Percentiles rank a stretch among this genome's conserved stretches.
Evolutionary conservation across 2,113 vertebrate species (phyloP).

Genomic region (Peromyscus maniculatus): DNA sequence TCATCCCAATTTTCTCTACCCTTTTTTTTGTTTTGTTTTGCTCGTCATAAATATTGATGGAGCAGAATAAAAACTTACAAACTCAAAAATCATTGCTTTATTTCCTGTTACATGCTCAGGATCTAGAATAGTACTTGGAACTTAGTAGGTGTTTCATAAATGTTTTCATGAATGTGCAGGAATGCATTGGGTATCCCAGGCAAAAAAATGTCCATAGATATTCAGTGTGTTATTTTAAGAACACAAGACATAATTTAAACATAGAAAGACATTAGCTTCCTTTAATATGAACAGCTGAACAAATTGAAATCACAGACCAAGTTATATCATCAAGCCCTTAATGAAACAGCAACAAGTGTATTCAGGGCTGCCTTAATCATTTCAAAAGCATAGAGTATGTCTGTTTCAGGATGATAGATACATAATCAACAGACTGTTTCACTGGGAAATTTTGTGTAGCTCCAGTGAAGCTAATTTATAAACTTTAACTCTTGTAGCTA

Average conservation of each 20-base stretch:
- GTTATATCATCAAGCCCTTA: constrained; percentile 70
- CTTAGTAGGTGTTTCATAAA: constrained; percentile 16
- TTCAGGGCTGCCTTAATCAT: constrained; percentile 58
- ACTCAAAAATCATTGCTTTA: background rate
- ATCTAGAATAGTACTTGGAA: background rate
- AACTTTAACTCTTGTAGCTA: constrained; percentile 84
- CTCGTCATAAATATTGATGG: background rate
- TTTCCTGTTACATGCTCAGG: background rate
- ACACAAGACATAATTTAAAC: constrained; percentile 30
- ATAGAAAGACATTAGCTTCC: constrained; percentile 65
- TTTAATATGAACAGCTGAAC: constrained; percentile 78
- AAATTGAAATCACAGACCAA: constrained; percentile 78
- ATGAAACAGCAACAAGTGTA: constrained; percentile 73
- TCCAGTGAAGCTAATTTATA: constrained; percentile 81
- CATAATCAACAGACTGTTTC: constrained; percentile 67
- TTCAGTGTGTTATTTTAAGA: background rate
- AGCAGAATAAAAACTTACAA: background rate
- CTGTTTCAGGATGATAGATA: constrained; percentile 83
- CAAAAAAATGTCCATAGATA: background rate
- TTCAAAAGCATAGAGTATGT: constrained; percentile 73
- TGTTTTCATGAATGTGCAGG: background rate
- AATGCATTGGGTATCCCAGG: background rate
- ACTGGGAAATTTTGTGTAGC: constrained; percentile 78
- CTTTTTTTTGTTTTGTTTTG: background rate
- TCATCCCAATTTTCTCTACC: background rate